These are phyloP conservation scores for Pseudomyrmex cubaensis DNA, from an alignment of 1,140 invertebrate genomes.

Conservation along the genomic window DNA sequence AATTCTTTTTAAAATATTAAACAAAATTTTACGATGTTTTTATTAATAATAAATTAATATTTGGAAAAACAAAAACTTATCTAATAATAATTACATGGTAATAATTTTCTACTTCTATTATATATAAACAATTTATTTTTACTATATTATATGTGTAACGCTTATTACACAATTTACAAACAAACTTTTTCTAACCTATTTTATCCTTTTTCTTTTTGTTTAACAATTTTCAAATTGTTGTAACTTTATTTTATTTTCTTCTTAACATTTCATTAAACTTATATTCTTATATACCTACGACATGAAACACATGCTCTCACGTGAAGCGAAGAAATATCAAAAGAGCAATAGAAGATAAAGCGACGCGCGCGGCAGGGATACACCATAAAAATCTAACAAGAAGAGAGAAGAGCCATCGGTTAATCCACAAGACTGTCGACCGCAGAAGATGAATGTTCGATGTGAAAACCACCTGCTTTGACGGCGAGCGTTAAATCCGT, in stretches of 20 bases:
- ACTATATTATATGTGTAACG: too few relatives aligned
- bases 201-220: too few relatives aligned
- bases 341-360: slow-evolving; percentile 31
- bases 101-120: too few relatives aligned
- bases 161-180: too few relatives aligned
- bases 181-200: too few relatives aligned
- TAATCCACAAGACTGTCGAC: slow-evolving; percentile 74
- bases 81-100: too few relatives aligned
- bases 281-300: not conserved
- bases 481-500: slow-evolving; percentile 79
- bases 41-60: too few relatives aligned
- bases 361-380: not conserved
- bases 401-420: slow-evolving; percentile 67
- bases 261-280: not conserved
- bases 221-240: too few relatives aligned
- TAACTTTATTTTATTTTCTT: too few relatives aligned
- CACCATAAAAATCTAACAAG: slow-evolving; percentile 32
- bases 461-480: slow-evolving; percentile 78
- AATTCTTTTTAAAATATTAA: not conserved
- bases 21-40: too few relatives aligned
- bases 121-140: too few relatives aligned
- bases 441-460: slow-evolving; percentile 78
- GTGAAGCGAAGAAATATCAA: not conserved
- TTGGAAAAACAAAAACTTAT: too few relatives aligned
- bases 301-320: not conserved